Evolutionary conservation across 2,113 vertebrate species (phyloP).

Genomic region (Brachirus orientalis): DNA sequence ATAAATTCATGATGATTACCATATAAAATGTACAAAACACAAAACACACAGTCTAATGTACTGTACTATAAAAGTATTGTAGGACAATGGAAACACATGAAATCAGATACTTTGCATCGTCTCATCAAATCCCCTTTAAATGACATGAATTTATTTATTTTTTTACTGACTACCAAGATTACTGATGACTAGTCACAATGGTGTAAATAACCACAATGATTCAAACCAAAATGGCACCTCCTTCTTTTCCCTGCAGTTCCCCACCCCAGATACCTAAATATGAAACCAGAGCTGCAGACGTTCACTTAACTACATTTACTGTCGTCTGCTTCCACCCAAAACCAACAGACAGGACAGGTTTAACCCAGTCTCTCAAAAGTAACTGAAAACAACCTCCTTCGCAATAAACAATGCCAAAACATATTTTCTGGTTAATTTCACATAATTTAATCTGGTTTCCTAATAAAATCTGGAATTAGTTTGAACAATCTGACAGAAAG

Average conservation of each 20-base stretch:
- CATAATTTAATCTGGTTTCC: too few species aligned
- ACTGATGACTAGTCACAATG: not conserved
- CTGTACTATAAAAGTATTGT: too few species aligned
- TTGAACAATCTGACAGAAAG: not conserved
- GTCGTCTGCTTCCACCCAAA: slow-evolving; percentile 57
- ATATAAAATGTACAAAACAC: too few species aligned
- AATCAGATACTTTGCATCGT: too few species aligned
- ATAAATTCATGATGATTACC: too few species aligned
- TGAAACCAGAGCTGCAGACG: slow-evolving; percentile 63
- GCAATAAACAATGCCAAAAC: slow-evolving; percentile 11
- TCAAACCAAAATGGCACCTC: not conserved
- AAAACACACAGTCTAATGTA: too few species aligned
- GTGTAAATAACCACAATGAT: slow-evolving; percentile 10
- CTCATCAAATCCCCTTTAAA: too few species aligned
- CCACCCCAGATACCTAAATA: slow-evolving; percentile 39
- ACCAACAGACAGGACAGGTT: slow-evolving; percentile 49
- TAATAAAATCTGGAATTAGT: too few species aligned
- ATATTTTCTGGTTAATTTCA: not conserved
- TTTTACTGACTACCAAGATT: not conserved
- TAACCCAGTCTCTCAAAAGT: slow-evolving; percentile 25
- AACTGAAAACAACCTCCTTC: slow-evolving; percentile 40
- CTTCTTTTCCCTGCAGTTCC: slow-evolving; percentile 1
- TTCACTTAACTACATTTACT: slow-evolving; percentile 42
- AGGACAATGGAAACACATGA: too few species aligned
- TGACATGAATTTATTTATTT: not conserved